Base-by-base conservation (phyloP, 2,113 vertebrate genomes). In the Carassius gibelio region DNA sequence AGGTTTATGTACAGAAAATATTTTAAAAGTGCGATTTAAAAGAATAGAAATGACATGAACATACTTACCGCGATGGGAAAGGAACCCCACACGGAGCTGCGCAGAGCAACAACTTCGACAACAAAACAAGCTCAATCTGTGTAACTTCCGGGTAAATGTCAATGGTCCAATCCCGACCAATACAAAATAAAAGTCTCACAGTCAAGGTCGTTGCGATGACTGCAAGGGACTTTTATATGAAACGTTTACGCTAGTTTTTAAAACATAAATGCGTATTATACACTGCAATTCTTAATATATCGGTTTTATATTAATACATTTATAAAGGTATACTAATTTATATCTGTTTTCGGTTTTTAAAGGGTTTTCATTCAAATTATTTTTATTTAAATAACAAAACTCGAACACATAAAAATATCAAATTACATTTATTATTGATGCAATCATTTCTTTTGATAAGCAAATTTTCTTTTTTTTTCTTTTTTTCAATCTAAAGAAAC, bases 401-500 rank as follows among this genome's bases (percentile, higher is more conserved):
- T 86, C 85, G 90, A 90, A 92, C 90, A 75, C 75, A 85, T 75
- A 45, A 94, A 93, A 94, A 75, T 93, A 94, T 92, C 92, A 94
- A 94, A 93, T 91, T 94, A 81, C 78, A 81, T 81, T 81, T 81
- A 81, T 81, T 68, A 81, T 69, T 69, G 80, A 69, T 81, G 64
- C 61, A 79, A 79, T 79, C 76, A 81, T 81, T 81, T 91, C 92
- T 93, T 91, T 93, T 90, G 91, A 93, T 94, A 93, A 94, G 92
- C 92, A 94, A 95, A 93, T 92, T 85, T 92, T 93, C 90, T 13
- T 48, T 75, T 69, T 75, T 69, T 76, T 2, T 90, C 93, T 84
- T 93, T 91, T 89, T 92, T 94, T 94, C 90, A 90, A 91, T 94
- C 94, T 95, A 94, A 95, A 95, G 92, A 90, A 94, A 93, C 93